phyloP scores from a whole-genome alignment of 2,888 invertebrate genomes.

The Macaria notata region DNA sequence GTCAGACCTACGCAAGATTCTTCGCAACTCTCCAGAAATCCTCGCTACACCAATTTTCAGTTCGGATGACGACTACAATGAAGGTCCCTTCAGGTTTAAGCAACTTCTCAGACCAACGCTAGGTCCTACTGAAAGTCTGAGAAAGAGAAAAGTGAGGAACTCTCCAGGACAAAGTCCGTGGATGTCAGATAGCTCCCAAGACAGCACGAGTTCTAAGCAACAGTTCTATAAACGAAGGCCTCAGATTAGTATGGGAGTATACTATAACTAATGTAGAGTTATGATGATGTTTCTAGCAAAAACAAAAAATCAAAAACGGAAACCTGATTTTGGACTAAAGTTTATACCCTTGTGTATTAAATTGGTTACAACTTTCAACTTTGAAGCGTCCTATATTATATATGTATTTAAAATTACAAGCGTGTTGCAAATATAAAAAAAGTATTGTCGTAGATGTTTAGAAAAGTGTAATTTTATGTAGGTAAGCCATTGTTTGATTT shows the following conservation, averaged over 20 bases:
- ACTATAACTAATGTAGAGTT: slow-evolving; percentile 54
- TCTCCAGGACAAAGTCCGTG: slow-evolving; percentile 71
- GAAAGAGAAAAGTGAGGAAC: slow-evolving; percentile 83
- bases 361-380: too few species aligned
- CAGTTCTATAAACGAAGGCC: slow-evolving; percentile 71
- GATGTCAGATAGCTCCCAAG: slow-evolving; percentile 77
- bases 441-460: too few species aligned
- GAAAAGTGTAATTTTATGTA: too few species aligned
- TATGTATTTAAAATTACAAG: too few species aligned
- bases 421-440: too few species aligned
- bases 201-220: slow-evolving; percentile 67
- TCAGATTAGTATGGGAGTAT: slow-evolving; percentile 76
- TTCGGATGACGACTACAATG: slow-evolving; percentile 80
- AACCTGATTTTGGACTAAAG: background rate
- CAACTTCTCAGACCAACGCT: slow-evolving; percentile 85
- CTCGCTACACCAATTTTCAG: slow-evolving; percentile 72
- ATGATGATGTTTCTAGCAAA: background rate
- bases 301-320: background rate
- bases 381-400: too few species aligned
- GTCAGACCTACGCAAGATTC: slow-evolving; percentile 71
- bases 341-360: too few species aligned
- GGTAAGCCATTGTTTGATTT: too few species aligned
- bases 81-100: slow-evolving; percentile 86
- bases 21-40: slow-evolving; percentile 75
- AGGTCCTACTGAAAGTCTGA: slow-evolving; percentile 86